Evolutionary conservation across 2,888 invertebrate genomes (phyloP), one percentile per base, ranked within the genome.

Genomic region (Smittia aterrima): DNA sequence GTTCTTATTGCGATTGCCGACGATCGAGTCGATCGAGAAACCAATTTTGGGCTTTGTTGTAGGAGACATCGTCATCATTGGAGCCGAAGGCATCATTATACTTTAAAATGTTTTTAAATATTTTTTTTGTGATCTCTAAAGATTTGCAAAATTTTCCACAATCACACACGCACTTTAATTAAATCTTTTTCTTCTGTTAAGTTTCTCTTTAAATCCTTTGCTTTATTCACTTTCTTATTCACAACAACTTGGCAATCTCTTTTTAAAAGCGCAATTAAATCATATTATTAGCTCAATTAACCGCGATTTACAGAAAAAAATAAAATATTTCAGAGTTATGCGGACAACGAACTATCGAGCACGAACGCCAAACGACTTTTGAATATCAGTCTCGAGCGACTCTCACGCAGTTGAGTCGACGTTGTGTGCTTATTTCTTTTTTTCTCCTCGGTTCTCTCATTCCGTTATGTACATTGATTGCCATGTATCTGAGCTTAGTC

Each of bases 11-110:
- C 74, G 74, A 47, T 89, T 90, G 77, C 93, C 93, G 76, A 93
- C 93, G 80, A 93, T 92, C 80, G 92, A 92, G 85, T 93, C 93
- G 84, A 93, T 93, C 79, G 92, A 92, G 82, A 93, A 93, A 81
- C 92, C 93, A 82, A 93, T 92, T 84, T 93, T 93, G 78, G 93
- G 92, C 85, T 92, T 92, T 79, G 92, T 90, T 25, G 47, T 40
- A 80, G 92, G 90, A 86, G 92, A 90, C 84, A 92, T 90, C 83
- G 90, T 89, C 82, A 92, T 89, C 85, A 92, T 92, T 86, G 92
- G 92, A 88, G 92, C 92, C 86, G 92, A 88, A 86, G 92, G 92
- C 92, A 92, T 92, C 92, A 92, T 93, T 75, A 53, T 76, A 74
- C n/a, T 41, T 67, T 67, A 6, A 66, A 24, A 32, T 16, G 16